These are phyloP conservation scores for Thomomys bottae DNA, from an alignment of 2,113 vertebrate genomes.

Conservation along the genomic window DNA sequence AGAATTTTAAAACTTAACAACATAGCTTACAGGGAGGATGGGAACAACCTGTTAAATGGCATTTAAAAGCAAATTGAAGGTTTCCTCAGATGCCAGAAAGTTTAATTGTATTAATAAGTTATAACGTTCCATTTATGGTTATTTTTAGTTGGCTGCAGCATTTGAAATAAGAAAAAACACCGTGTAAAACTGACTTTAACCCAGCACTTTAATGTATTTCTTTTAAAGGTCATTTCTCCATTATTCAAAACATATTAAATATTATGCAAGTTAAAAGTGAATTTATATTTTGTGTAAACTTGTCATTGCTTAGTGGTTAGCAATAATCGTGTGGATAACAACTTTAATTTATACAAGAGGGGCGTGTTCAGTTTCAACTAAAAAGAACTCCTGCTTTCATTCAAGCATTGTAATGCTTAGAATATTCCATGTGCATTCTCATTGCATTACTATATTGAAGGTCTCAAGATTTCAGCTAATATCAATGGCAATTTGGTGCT, in stretches of 20 bases:
- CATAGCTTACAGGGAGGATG: slow-evolving; percentile 21
- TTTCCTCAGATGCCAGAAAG: background rate
- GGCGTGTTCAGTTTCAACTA: background rate
- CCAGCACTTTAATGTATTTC: background rate
- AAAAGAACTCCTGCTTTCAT: background rate
- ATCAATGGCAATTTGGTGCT: background rate
- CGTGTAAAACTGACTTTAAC: slow-evolving; percentile 24
- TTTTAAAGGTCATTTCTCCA: background rate
- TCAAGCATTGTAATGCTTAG: background rate
- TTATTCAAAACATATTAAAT: slow-evolving; percentile 34
- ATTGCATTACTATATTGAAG: background rate
- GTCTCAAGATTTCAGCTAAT: background rate
- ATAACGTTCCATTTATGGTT: background rate
- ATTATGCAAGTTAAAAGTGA: slow-evolving; percentile 31
- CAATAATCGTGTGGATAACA: slow-evolving; percentile 19
- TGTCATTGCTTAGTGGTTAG: background rate
- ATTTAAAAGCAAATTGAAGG: slow-evolving; percentile 2
- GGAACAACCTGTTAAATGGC: slow-evolving; percentile 13
- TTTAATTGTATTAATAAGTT: slow-evolving; percentile 25
- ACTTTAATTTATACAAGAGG: slow-evolving; percentile 40
- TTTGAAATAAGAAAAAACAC: slow-evolving; percentile 22
- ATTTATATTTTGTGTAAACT: slow-evolving; percentile 7
- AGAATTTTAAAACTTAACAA: slow-evolving; percentile 44
- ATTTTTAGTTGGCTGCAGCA: slow-evolving; percentile 29
- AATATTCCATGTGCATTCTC: background rate